Evolutionary conservation across 2,888 invertebrate species (phyloP).

Genomic region (Drosophila formosana): DNA sequence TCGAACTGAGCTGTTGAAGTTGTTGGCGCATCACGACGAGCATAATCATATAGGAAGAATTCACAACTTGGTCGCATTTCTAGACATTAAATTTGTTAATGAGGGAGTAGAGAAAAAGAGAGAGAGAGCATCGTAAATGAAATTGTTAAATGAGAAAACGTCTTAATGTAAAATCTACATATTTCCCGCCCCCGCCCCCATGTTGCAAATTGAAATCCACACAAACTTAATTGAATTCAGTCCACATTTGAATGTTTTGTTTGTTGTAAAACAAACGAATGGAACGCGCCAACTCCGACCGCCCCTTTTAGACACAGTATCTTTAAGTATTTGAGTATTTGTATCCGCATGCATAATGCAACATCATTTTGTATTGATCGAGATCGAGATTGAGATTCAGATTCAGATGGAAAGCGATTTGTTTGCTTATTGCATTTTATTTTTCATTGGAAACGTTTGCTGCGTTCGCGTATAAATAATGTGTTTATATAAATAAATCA

Average conservation of each 20-base stretch:
- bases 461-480: conserved; percentile 61
- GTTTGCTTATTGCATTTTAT: conserved; percentile 40
- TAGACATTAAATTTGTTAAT: conserved; percentile 79
- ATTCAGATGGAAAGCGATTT: conserved; percentile 16
- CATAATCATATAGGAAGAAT: conserved; percentile 28
- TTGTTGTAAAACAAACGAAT: conserved; percentile 13
- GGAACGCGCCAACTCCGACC: conserved; percentile 55
- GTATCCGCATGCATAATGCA: conserved; percentile 58
- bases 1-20: conserved; percentile 79
- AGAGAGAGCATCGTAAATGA: conserved; percentile 19
- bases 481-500: conserved; percentile 69
- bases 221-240: conserved; percentile 13
- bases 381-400: background rate
- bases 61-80: conserved; percentile 65
- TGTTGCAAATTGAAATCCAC: conserved; percentile 61
- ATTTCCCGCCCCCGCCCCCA: conserved; percentile 39
- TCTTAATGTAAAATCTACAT: conserved; percentile 63
- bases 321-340: conserved; percentile 68
- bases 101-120: conserved; percentile 28
- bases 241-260: conserved; percentile 38
- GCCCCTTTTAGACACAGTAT: conserved; percentile 64
- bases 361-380: conserved; percentile 46
- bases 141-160: conserved; percentile 53
- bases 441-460: conserved; percentile 41
- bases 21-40: conserved; percentile 4